A percentile compares a stretch with the other conserved stretches of the same genome.
phyloP scores from a whole-genome alignment of 2,888 invertebrate species.

The Lepidochitona cinerea region DNA sequence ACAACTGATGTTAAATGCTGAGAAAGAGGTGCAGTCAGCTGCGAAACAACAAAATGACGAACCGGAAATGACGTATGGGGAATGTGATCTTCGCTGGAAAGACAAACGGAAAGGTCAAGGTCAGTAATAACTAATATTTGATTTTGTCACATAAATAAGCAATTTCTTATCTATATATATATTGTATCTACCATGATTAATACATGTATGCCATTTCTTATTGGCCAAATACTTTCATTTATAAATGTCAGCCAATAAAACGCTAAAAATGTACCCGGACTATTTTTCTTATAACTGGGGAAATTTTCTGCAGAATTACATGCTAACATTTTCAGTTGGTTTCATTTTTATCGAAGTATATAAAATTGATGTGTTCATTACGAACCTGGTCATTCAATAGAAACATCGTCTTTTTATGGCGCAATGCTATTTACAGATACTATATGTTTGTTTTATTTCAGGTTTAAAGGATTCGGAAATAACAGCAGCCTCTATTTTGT shows the following conservation, averaged over 20 bases:
- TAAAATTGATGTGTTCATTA: neutral
- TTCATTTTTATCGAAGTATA: no score
- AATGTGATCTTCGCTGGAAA: neutral
- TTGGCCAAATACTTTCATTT: no score
- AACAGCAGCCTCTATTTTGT: neutral
- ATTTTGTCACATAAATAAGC: no score
- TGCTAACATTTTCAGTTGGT: no score
- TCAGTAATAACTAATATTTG: no score
- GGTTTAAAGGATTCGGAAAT: neutral
- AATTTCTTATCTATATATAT: no score
- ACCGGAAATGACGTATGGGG: neutral
- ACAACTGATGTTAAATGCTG: neutral
- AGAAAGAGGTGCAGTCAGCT: neutral
- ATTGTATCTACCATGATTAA: no score
- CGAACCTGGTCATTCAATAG: neutral
- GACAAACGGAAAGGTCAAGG: neutral
- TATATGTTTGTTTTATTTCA: neutral
- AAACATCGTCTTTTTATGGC: neutral
- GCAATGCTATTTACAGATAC: neutral
- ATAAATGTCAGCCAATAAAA: no score
- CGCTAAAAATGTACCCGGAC: no score
- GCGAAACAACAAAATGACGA: neutral
- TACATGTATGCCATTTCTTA: no score
- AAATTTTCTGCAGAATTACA: no score
- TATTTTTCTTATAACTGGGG: no score